Base-by-base conservation (phyloP, 1,140 invertebrate genomes). In the Rhyacophila brunnea region DNA sequence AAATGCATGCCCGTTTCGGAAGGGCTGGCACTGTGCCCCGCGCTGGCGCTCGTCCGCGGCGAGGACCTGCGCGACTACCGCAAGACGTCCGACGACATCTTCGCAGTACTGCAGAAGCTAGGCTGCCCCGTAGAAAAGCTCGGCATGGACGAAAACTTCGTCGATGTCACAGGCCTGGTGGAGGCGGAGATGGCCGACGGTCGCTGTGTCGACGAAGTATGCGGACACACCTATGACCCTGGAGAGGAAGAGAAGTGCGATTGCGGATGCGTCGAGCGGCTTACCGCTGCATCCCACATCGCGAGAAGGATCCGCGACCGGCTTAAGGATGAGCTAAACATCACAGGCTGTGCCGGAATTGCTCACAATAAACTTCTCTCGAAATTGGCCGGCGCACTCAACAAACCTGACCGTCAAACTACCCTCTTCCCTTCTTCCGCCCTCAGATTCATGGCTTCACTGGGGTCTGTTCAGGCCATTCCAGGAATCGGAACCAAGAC, bases 391-490 rank as follows among this genome's bases (percentile, higher is more conserved):
- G 87, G 87, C 59, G 80, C 82, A 28, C 72, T 82, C 43, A 80
- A 92, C 66, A 91, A 91, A 73, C 89, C 91, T 1, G 87, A 92
- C 72, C 83, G 90, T 64, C 91, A 93, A 68, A 93, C 91, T 6
- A 77, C 86, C 11, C 71, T 93, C 45, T 90, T 85, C 60, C 88
- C 91, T 15, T 83, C 83, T 56, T 80, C 83, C 64, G 83, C 81
- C 11, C 65, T 76, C 19, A 71, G 78, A 23, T 81, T 92, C 56
- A 82, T 94, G 74, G 77, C 80, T 0, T 80, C 80, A 23, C 72
- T 88, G 23, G 74, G 78, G 17, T 77, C 77, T 66, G 71, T 89
- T 9, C 77, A 80, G 6, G 78, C 78, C 53, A 85, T 92, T 67
- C 88, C 89, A 34, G 87, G 88, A 28, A 85, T 92, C 63, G 89